Base-by-base conservation (phyloP, 2,797 vertebrate species). In the Eulemur mongoz region DNA sequence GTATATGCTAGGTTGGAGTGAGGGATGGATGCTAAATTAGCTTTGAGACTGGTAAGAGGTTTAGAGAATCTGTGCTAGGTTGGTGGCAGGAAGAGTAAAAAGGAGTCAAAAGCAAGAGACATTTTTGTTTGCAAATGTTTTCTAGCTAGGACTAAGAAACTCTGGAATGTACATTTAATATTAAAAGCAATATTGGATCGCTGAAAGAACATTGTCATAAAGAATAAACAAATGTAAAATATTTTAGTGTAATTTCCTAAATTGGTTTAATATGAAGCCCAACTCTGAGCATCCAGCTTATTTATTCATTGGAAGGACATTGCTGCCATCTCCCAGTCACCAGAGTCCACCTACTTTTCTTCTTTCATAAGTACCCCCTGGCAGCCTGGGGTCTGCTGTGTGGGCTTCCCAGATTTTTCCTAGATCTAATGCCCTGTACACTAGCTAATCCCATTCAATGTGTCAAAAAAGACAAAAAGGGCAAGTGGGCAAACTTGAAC, bases 401-500 rank as follows among this genome's bases (percentile, higher is more conserved):
- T 82, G n/a, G 61, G 67, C 50, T 91, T 70, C 40, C 45, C 32
- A 65, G 50, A 30, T 63, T 81, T 79, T 85, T 84, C 85, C n/a
- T 50, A 89, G n/a, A 25, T 70, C 48, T 48, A 78, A 70, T 54
- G 43, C 48, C 63, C 94, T 78, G 52, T 81, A 81, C 25, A 76
- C 35, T 73, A 91, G 75, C 54, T 93, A 95, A 81, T 59, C 79
- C 38, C 6, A 17, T 92, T 95, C 94, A 82, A 23, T 88, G 70
- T 96, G 27, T 88, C 78, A 67, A 93, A 94, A 80, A 80, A 96
- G n/a, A 80, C 83, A 94, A 75, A 95, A 97, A 76, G 50, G 67
- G 45, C 32, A 93, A 91, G 40, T 72, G 61, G 90, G 73, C 81
- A 95, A 93, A 97, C 63, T 67, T 87, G 72, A 93, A 65, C 54